A percentile compares a stretch with the other conserved stretches of the same genome.
Conservation (phyloP, 2,888 invertebrate genomes). For the Osmoderma eremita region DNA sequence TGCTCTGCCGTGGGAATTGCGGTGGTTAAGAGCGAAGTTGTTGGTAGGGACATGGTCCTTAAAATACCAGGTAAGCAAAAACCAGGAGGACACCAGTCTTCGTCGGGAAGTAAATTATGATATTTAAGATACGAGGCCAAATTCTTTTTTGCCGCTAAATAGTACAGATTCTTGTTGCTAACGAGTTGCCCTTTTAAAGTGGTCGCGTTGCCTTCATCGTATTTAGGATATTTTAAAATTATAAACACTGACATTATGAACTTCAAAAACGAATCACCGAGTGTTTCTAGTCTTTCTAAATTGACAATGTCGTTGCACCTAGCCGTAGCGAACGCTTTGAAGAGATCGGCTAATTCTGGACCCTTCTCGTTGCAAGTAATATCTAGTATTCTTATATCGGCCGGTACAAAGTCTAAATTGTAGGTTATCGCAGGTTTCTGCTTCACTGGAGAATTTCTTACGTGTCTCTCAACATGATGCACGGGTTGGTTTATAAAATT, state of each 20-base stretch:
- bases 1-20: constrained; percentile 64
- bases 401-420: constrained; percentile 51
- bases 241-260: constrained; percentile 79
- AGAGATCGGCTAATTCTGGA: constrained; percentile 65
- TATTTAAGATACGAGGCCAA: constrained; percentile 72
- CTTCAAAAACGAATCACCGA: constrained; percentile 92
- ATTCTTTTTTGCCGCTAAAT: constrained; percentile 69
- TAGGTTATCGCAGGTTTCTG: constrained; percentile 56
- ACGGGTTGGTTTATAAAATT: constrained; percentile 66
- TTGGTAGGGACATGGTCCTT: constrained; percentile 61
- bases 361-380: constrained; percentile 53
- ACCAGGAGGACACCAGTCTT: constrained; percentile 83
- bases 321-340: constrained; percentile 76
- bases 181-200: constrained; percentile 76
- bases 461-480: constrained; percentile 39
- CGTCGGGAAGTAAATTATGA: constrained; percentile 72
- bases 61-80: constrained; percentile 72
- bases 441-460: constrained; percentile 22
- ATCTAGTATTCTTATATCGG: constrained; percentile 46
- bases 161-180: constrained; percentile 88
- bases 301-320: constrained; percentile 80
- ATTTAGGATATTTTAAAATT: constrained; percentile 73
- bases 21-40: constrained; percentile 65
- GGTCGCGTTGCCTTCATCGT: constrained; percentile 84
- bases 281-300: constrained; percentile 84